A percentile compares a stretch with the other conserved stretches of the same genome.
phyloP scores from a whole-genome alignment of 2,888 invertebrate genomes.

The Ophion obscuratus region DNA sequence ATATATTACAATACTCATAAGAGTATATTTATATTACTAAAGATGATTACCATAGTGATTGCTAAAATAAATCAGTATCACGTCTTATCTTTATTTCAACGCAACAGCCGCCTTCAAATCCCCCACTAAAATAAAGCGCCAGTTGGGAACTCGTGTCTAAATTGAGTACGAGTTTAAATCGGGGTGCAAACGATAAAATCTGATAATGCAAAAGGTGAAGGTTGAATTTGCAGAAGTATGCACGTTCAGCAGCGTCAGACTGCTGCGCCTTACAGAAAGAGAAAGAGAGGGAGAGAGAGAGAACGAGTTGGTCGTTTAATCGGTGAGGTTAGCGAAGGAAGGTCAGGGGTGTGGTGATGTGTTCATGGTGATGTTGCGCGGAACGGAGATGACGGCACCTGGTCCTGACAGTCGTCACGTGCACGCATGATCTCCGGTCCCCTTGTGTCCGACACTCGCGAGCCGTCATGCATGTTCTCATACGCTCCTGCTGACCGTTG shows the following conservation, averaged over 20 bases:
- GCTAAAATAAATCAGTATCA: too few species aligned
- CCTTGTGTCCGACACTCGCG: conserved; percentile 52
- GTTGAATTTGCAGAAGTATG: background rate
- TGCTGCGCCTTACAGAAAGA: background rate
- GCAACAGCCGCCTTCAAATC: too few species aligned
- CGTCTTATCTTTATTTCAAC: too few species aligned
- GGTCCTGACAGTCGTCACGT: conserved; percentile 74
- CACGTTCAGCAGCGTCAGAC: background rate
- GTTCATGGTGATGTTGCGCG: conserved; percentile 35
- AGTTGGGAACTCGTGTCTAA: background rate
- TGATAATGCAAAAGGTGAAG: background rate
- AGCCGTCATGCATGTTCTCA: conserved; percentile 64
- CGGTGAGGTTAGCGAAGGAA: conserved; percentile 19
- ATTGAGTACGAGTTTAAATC: background rate
- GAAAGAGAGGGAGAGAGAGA: background rate
- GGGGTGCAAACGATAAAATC: too few species aligned
- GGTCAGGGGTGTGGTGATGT: conserved; percentile 33
- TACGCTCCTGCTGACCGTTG: conserved; percentile 61
- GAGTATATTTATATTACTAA: too few species aligned
- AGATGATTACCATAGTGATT: too few species aligned
- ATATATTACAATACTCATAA: too few species aligned
- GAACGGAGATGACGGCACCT: conserved; percentile 68
- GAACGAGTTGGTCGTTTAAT: background rate
- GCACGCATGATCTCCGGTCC: conserved; percentile 66
- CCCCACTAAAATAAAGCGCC: too few species aligned